Conservation (phyloP, 2,888 invertebrate genomes). For the Tipula helvola region DNA sequence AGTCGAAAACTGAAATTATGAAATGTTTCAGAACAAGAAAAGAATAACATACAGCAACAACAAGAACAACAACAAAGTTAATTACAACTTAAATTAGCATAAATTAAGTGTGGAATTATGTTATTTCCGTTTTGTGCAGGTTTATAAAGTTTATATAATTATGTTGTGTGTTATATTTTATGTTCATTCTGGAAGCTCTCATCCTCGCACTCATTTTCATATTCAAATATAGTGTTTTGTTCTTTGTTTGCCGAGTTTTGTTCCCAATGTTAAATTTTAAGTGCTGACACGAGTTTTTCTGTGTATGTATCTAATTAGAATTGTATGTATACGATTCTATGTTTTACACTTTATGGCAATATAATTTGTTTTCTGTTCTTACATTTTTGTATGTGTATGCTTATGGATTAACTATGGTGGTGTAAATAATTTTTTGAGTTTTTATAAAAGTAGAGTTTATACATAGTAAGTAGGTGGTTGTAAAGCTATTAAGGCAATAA, state of each 20-base stretch:
- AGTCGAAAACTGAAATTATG: background rate
- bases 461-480: background rate
- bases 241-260: background rate
- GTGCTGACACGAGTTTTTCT: background rate
- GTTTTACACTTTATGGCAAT: background rate
- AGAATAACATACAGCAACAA: background rate
- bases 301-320: background rate
- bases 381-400: background rate
- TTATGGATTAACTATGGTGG: background rate
- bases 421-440: background rate
- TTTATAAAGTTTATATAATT: background rate
- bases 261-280: background rate
- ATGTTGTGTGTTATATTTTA: background rate
- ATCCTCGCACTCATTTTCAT: background rate
- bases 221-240: background rate
- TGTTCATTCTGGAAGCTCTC: background rate
- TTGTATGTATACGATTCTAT: background rate
- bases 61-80: background rate
- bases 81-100: slow-evolving; percentile 4
- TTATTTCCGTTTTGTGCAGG: background rate
- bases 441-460: background rate
- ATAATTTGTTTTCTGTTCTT: background rate
- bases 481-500: background rate
- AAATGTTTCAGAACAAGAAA: background rate
- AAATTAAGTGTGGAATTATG: slow-evolving; percentile 4